Evolutionary conservation across 2,113 vertebrate species (phyloP).

Genomic region (Pontoporia blainvillei): DNA sequence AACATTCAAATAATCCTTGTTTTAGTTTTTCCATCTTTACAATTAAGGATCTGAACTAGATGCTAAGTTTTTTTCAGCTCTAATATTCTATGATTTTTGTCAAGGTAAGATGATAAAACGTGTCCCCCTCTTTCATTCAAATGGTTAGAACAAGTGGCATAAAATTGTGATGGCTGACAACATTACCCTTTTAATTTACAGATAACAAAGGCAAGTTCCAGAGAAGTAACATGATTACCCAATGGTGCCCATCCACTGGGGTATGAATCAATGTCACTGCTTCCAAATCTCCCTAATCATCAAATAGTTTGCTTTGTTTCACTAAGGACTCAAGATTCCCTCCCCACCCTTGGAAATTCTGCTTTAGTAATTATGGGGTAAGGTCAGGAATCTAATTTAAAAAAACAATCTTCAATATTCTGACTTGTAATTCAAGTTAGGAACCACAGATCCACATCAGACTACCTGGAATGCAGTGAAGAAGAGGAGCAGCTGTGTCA

Average conservation of each 20-base stretch:
- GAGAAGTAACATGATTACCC: neutral
- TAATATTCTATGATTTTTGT: constrained; percentile 18
- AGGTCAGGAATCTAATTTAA: neutral
- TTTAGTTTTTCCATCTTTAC: constrained; percentile 21
- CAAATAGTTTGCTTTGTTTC: neutral
- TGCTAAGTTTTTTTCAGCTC: neutral
- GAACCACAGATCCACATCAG: neutral
- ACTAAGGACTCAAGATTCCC: neutral
- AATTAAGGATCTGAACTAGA: neutral
- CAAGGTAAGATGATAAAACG: constrained; percentile 12
- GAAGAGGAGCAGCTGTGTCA: neutral
- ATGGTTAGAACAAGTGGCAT: neutral
- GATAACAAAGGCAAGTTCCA: neutral
- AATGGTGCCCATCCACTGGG: neutral
- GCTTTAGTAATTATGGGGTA: neutral
- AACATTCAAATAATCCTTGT: constrained; percentile 19
- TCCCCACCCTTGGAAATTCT: neutral
- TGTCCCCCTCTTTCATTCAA: neutral
- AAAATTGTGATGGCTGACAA: neutral
- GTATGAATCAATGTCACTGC: neutral
- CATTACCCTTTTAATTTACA: neutral
- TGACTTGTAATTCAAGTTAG: neutral
- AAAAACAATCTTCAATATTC: neutral
- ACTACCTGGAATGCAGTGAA: neutral
- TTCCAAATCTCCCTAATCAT: neutral